These are phyloP conservation scores for Macroglossus sobrinus DNA, from an alignment of 2,113 vertebrate genomes.

Conservation along the genomic window DNA sequence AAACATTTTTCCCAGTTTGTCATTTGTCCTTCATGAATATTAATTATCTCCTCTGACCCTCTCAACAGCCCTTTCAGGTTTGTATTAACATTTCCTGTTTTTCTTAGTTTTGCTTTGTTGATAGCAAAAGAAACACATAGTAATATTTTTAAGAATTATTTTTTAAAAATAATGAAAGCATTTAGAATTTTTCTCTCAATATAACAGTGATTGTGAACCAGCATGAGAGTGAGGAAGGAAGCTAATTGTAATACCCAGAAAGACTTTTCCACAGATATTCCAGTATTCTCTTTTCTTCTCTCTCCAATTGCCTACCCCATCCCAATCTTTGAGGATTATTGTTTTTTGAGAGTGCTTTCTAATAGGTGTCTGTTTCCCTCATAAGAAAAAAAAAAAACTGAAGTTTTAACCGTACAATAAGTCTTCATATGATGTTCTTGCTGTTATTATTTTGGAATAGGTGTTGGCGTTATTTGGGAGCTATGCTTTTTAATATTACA, in stretches of 20 bases:
- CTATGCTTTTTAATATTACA: background rate
- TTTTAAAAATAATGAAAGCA: background rate
- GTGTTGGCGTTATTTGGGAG: background rate
- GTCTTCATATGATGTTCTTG: background rate
- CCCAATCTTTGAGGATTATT: background rate
- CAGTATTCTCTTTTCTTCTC: background rate
- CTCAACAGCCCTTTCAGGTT: background rate
- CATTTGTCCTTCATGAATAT: background rate
- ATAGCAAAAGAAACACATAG: background rate
- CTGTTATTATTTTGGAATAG: slow-evolving; percentile 23
- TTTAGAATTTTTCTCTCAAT: background rate
- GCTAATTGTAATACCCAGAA: background rate
- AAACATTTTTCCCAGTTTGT: background rate
- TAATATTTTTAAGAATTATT: background rate
- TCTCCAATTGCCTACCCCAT: background rate
- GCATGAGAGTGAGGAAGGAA: background rate
- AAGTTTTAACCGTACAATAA: background rate
- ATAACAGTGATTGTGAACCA: background rate
- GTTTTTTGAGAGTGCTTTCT: background rate
- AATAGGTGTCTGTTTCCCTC: background rate
- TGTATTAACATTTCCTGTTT: background rate
- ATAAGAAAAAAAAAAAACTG: background rate
- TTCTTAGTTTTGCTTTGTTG: background rate
- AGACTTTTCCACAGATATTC: background rate
- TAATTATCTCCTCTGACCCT: background rate